A percentile compares a stretch with the other conserved stretches of the same genome.
These are phyloP conservation scores for Dryobota labecula DNA, from an alignment of 2,888 invertebrate species.

Conservation along the genomic window DNA sequence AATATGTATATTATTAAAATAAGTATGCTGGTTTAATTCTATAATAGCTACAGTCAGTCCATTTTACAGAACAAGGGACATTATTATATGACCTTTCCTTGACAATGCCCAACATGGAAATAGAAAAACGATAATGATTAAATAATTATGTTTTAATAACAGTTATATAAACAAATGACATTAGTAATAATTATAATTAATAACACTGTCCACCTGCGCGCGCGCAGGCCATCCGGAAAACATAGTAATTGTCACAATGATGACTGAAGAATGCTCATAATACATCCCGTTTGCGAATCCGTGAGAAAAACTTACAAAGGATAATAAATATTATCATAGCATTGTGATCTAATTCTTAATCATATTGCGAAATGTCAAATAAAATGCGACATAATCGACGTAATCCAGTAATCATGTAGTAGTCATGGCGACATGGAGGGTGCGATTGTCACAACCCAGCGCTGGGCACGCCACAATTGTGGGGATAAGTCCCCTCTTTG, in stretches of 20 bases:
- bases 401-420: too few species aligned
- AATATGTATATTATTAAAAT: too few species aligned
- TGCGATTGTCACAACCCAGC: too few species aligned
- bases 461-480: too few species aligned
- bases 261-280: constrained; percentile 35
- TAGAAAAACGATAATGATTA: constrained; percentile 16
- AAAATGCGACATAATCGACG: neutral
- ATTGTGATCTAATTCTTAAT: constrained; percentile 35
- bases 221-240: constrained; percentile 43
- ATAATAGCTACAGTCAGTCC: too few species aligned
- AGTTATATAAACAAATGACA: constrained; percentile 18
- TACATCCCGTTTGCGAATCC: constrained; percentile 31
- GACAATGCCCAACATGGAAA: constrained; percentile 1
- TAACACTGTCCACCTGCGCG: constrained; percentile 33
- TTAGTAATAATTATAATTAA: constrained; percentile 34
- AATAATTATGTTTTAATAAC: constrained; percentile 25
- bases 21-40: neutral
- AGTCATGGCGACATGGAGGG: too few species aligned
- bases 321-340: constrained; percentile 4
- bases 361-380: constrained; percentile 37
- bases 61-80: neutral
- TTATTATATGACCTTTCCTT: neutral
- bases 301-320: constrained; percentile 49
- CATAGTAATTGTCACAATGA: constrained; percentile 40
- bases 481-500: too few species aligned